Conservation (phyloP, 2,113 vertebrate species). For the Archocentrus centrarchus region DNA sequence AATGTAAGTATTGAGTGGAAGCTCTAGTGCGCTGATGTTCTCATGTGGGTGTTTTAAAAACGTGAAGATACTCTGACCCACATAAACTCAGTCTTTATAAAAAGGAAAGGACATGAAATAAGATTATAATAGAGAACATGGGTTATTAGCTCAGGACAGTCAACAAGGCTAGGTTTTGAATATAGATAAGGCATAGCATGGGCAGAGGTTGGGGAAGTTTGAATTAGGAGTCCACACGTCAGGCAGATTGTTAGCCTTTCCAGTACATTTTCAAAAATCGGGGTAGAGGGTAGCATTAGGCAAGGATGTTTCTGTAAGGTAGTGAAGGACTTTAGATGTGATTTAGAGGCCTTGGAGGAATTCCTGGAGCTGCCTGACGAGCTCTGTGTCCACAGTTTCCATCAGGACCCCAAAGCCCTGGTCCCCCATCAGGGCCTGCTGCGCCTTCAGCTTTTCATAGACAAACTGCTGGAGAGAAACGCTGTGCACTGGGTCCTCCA, state of each 20-base stretch:
- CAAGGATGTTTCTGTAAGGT: constrained; percentile 44
- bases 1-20: constrained; percentile 64
- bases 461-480: constrained; percentile 93
- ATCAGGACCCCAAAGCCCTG: constrained; percentile 92
- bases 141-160: constrained; percentile 43
- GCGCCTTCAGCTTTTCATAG: constrained; percentile 96
- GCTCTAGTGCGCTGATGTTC: constrained; percentile 65
- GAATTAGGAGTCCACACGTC: constrained; percentile 28
- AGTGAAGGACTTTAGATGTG: constrained; percentile 43
- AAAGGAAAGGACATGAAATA: constrained; percentile 7
- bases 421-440: constrained; percentile 91
- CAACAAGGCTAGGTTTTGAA: constrained; percentile 53
- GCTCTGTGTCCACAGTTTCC: constrained; percentile 96
- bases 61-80: constrained; percentile 11
- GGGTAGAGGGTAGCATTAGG: constrained; percentile 31
- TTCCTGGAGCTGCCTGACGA: constrained; percentile 93
- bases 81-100: constrained; percentile 9
- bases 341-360: constrained; percentile 91
- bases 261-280: constrained; percentile 34
- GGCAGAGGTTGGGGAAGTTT: constrained; percentile 51
- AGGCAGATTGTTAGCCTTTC: constrained; percentile 36
- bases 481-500: constrained; percentile 94
- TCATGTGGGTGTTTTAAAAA: constrained; percentile 37
- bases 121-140: constrained; percentile 16
- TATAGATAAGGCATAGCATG: constrained; percentile 74